Base-by-base conservation (phyloP, 2,888 invertebrate genomes). In the Drosophila sordidula region DNA sequence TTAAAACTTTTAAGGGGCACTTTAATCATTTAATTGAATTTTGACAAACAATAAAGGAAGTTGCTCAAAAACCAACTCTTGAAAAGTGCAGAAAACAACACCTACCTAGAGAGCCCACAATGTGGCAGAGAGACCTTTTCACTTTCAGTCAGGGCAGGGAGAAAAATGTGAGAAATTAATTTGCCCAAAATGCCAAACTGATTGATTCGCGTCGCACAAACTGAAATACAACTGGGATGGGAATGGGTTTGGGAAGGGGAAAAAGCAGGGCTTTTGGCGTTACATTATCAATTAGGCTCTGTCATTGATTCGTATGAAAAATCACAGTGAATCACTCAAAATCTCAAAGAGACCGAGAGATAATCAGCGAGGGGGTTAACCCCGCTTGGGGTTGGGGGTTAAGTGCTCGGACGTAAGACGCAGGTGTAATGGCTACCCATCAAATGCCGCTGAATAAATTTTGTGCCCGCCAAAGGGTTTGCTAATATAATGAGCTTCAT, bases 141-240 rank as follows among this genome's bases (percentile, higher is more conserved):
- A 75, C 75, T 79, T 84, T 81, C 64, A 49, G 56, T 52, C 42
- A 11, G 54, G 50, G 16, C 42, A 26, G 8, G 52, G 72, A 69
- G 86, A 80, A 84, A 84, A 85, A 84, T 85, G 76, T 70, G 58
- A 67, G 71, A 87, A 82, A 86, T 87, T 80, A 86, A 86, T 87
- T 85, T 79, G 50, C 58, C 59, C 62, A 76, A 84, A 87, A 87
- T 80, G 80, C 72, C 79, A 78, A 70, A 46, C 81, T 86, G 83
- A 83, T 82, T 86, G 78, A 85, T 81, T 75, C 70, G 64, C 75
- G 59, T 71, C 52, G 57, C 59, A 22, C 63, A 68, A 29, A 29
- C 29, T 29, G 29, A 29, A 29, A 29, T 3, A 29, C 51, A 68
- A 65, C 59, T 16, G 54, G 34, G 18, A n/a, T 11, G 14, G 41